Evolutionary conservation across 2,797 vertebrate genomes (phyloP), one percentile per base, ranked within the genome.

Genomic region (Chelidonichthys spinosus): DNA sequence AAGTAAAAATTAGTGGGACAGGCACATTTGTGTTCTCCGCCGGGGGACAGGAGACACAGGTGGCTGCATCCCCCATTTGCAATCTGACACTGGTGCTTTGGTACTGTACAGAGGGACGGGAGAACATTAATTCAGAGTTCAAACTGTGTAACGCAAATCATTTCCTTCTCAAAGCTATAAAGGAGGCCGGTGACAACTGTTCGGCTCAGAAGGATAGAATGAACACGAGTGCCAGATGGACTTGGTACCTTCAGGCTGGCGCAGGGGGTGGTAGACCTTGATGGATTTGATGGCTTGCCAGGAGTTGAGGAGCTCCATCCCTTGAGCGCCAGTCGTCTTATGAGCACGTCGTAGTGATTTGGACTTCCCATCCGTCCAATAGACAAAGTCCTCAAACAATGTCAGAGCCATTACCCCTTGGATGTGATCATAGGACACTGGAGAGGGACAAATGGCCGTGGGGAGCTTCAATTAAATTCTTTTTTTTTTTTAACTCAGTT

Each of bases 1-100:
- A 99, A 94, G 94, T 99, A 99, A 85, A 99, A 99, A 92, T 99
- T 98, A 47, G 97, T 98, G 75, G 98, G 98, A 88, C 98, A 99
- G 71, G 97, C 96, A 36, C 98, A 99, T 33, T 96, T 96, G 84
- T 98, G 95, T 71, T 90, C 94, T 81, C 94, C 96, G 54, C 90
- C 94, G 0, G 97, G 97, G 40, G 97, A 97, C 10, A 99, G 93
- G 53, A 99, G 96, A 92, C 98, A 99, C 85, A 99, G 92, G 91
- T 99, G 98, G 87, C 98, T 99, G 93, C 98, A 99, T 36, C 97
- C 97, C 13, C 98, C 98, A 14, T 99, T 99, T 83, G 96, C 95
- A 76, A 98, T 90, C 49, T 96, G 95, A 92, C 98, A 99, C 80
- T 96, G 93, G 86, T 99, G 98, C 89, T 96, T 98, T 87, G 95